A percentile compares a stretch with the other conserved stretches of the same genome.
Evolutionary conservation across 1,140 invertebrate species (phyloP).

Genomic region (Drosophila kepulauana): DNA sequence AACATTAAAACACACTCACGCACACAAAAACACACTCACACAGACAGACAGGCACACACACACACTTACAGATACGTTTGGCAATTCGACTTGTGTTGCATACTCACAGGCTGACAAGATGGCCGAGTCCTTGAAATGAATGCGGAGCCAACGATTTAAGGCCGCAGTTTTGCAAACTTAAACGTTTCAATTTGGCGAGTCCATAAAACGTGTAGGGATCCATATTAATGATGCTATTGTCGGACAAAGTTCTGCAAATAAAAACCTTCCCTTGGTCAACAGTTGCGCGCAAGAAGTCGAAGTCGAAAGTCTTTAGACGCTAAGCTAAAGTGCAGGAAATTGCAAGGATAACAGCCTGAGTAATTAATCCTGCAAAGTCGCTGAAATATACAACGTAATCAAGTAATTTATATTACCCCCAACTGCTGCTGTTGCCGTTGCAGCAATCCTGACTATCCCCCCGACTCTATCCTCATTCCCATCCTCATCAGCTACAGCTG

Average conservation of each 20-base stretch:
- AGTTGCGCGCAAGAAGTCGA: conserved; percentile 26
- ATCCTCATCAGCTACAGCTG: conserved; percentile 12
- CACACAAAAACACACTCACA: conserved; percentile 21
- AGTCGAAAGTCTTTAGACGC: conserved; percentile 49
- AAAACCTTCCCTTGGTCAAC: conserved; percentile 68
- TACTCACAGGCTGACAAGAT: conserved; percentile 87
- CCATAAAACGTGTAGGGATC: conserved; percentile 86
- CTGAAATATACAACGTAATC: conserved; percentile 68
- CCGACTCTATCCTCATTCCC: background rate
- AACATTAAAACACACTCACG: conserved; percentile 58
- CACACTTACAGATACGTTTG: conserved; percentile 18
- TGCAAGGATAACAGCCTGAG: conserved; percentile 63
- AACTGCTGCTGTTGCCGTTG: conserved; percentile 10
- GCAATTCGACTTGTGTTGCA: conserved; percentile 44
- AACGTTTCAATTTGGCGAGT: conserved; percentile 86
- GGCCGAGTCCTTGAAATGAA: conserved; percentile 85
- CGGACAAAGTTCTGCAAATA: conserved; percentile 86
- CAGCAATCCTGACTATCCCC: no score
- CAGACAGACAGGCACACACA: conserved; percentile 21
- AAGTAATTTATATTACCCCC: conserved; percentile 75
- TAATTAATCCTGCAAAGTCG: conserved; percentile 75
- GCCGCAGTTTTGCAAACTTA: conserved; percentile 87
- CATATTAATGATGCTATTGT: conserved; percentile 87
- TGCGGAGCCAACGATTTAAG: conserved; percentile 85
- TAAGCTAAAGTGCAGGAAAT: conserved; percentile 70